Percentiles rank a stretch among this genome's conserved stretches.
Conservation (phyloP, 1,140 invertebrate species). For the Cepaea nemoralis region DNA sequence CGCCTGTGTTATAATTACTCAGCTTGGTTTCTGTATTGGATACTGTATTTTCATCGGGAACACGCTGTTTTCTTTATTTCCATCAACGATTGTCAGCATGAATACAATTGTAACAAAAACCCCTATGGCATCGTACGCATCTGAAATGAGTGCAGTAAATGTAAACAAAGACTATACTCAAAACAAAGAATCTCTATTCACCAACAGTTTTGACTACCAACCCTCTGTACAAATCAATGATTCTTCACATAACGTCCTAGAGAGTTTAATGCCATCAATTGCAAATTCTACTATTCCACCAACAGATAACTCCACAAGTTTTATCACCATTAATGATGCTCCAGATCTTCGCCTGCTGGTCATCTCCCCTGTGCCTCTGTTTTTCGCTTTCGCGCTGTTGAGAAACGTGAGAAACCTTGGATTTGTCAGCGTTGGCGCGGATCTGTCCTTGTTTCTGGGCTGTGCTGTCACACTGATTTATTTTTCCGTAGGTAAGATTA, state of each 20-base stretch:
- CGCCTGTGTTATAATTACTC: slow-evolving; percentile 62
- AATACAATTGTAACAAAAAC: neutral
- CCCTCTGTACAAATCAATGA: neutral
- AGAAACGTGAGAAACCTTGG: slow-evolving; percentile 62
- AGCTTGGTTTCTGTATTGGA: slow-evolving; percentile 66
- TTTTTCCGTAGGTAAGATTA: slow-evolving; percentile 60
- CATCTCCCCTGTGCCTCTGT: slow-evolving; percentile 59
- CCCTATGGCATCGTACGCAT: neutral
- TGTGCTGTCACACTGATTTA: slow-evolving; percentile 60
- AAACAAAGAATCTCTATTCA: neutral
- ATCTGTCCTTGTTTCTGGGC: slow-evolving; percentile 65
- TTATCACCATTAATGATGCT: neutral
- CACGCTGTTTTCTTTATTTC: slow-evolving; percentile 62
- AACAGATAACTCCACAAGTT: neutral
- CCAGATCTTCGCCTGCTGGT: slow-evolving; percentile 61
- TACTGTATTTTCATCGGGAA: slow-evolving; percentile 71
- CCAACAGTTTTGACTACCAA: neutral
- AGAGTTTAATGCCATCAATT: neutral
- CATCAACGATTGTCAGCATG: slow-evolving; percentile 37
- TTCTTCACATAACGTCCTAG: neutral
- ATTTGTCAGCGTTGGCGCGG: slow-evolving; percentile 61
- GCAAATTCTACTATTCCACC: neutral
- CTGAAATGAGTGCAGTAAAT: neutral
- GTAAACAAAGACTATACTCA: neutral
- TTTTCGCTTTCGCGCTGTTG: slow-evolving; percentile 64